Evolutionary conservation across 2,888 invertebrate genomes (phyloP).

Genomic region (Blastobasis lacticolella): DNA sequence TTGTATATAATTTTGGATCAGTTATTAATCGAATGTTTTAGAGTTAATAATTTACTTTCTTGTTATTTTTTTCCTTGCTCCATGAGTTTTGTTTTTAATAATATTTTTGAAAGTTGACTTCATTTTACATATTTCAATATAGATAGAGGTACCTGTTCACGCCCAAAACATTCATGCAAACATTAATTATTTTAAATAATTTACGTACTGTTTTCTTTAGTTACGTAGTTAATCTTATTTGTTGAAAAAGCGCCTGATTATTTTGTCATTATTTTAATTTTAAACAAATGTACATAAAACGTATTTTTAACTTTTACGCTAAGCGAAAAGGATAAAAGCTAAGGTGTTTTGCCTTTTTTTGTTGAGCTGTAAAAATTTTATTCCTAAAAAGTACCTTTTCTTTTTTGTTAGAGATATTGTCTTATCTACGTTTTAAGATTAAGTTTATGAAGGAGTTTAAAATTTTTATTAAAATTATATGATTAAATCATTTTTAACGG

Average conservation of each 20-base stretch:
- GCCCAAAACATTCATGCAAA: background rate
- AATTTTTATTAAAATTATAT: constrained; percentile 35
- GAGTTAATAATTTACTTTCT: constrained; percentile 16
- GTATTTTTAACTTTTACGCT: constrained; percentile 41
- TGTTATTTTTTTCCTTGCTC: background rate
- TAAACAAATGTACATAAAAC: constrained; percentile 39
- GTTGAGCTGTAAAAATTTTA: constrained; percentile 63
- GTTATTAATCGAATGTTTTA: constrained; percentile 29
- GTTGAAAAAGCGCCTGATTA: constrained; percentile 16
- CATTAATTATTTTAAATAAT: constrained; percentile 1
- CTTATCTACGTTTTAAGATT: constrained; percentile 42
- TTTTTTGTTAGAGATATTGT: constrained; percentile 49
- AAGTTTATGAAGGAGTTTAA: constrained; percentile 29
- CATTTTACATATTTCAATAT: too few species aligned
- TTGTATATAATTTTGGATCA: constrained; percentile 62
- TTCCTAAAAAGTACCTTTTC: constrained; percentile 69
- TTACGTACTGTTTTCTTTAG: constrained; percentile 1
- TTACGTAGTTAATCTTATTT: constrained; percentile 1
- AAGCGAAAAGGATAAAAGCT: constrained; percentile 42
- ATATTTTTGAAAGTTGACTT: background rate
- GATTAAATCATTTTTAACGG: constrained; percentile 40
- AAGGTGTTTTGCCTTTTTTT: constrained; percentile 42
- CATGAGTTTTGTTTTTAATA: background rate
- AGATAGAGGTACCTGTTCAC: too few species aligned
- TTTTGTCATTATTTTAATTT: constrained; percentile 6